Evolutionary conservation across 2,113 vertebrate genomes (phyloP), one percentile per base, ranked within the genome.

Genomic region (Tauraco erythrolophus): DNA sequence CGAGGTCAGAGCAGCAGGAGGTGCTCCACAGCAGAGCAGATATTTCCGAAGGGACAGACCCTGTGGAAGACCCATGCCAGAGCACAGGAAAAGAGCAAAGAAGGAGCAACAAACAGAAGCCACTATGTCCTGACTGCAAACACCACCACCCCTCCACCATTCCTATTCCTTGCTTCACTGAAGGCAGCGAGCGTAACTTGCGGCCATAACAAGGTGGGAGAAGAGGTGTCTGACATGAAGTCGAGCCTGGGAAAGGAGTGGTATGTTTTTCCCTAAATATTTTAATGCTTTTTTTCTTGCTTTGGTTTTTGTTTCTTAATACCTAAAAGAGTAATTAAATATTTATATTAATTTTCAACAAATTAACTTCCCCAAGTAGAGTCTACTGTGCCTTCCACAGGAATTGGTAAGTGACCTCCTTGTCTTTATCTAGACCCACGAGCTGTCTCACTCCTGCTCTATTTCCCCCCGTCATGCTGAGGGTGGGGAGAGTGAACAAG

Each of bases 181-280:
- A 62, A 80, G 17, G 31, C 11, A 35, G 11, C 3, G 5, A 66
- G 35, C 0, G 0, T 10, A 71, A 35, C 16, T 24, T 28, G 28
- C 0, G 0, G 7, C 19, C 0, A 0, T 15, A 81, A 54, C 4
- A 21, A 41, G 10, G 4, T 22, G 27, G 9, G 8, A 83, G 35
- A 4, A 62, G n/a, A 53, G 13, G 8, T 9, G 23, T 31, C 58
- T 12, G 9, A 77, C 19, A 22, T 25, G n/a, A 84, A 69, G 19
- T 53, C 1, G 2, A 79, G 37, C 8, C 30, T 24, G 43, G 11
- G 8, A 88, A 81, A 84, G 22, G 6, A 74, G 5, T 7, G 17
- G 8, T 37, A 17, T 57, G 14, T 39, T 65, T 70, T 74, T 11
- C 13, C 43, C 18, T 43, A 39, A 28, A 66, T 39, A 35, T 61